Conservation (phyloP, 2,113 vertebrate genomes). For the Mohoua ochrocephala region DNA sequence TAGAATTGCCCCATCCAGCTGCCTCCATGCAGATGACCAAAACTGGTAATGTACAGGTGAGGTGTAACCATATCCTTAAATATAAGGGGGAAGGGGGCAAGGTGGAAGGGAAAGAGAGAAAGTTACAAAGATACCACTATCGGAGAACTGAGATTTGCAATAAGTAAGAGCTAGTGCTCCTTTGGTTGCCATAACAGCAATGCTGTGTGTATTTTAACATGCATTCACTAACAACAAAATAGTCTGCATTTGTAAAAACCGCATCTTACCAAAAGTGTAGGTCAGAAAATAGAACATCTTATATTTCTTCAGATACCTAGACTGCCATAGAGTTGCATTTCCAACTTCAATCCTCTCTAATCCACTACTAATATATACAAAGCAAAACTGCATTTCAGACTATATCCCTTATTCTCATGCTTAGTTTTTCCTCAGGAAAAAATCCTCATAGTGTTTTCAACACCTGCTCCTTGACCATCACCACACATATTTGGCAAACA, state of each 20-base stretch:
- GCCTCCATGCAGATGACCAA: neutral
- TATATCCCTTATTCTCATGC: neutral
- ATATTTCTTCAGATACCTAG: neutral
- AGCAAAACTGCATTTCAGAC: neutral
- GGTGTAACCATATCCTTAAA: neutral
- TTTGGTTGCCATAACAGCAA: neutral
- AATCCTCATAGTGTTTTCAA: neutral
- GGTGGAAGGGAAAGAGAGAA: neutral
- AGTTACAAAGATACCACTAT: neutral
- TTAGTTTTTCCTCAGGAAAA: neutral
- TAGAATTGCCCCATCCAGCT: neutral
- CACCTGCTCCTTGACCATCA: neutral
- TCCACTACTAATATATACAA: neutral
- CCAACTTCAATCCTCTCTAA: neutral
- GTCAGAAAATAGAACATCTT: neutral
- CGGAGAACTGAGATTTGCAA: neutral
- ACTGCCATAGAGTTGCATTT: neutral
- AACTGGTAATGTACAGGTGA: neutral
- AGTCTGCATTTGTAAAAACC: neutral
- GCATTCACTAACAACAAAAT: neutral
- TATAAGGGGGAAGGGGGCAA: neutral
- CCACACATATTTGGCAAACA: neutral
- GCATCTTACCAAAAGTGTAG: neutral
- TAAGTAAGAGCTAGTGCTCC: neutral
- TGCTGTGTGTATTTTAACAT: neutral